Evolutionary conservation across 2,888 invertebrate species (phyloP).

Genomic region (Monoplex corrugatus): DNA sequence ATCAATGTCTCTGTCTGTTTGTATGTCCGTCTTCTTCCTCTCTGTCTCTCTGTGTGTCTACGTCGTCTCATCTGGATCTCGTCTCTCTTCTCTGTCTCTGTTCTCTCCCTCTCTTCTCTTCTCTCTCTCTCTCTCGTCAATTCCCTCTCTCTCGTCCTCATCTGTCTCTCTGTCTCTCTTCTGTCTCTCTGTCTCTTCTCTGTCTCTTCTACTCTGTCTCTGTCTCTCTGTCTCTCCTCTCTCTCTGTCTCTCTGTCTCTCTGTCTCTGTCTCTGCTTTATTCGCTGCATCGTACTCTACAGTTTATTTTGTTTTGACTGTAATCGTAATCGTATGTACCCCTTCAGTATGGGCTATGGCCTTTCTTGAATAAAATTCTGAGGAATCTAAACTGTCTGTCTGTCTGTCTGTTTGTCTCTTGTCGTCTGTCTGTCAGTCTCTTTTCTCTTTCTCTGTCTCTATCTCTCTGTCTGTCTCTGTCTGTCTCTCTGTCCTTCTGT

Average conservation of each 20-base stretch:
- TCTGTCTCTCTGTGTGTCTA: not conserved
- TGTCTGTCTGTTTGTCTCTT: not conserved
- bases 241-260: too few relatives aligned
- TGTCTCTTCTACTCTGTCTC: too few relatives aligned
- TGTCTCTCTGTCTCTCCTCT: too few relatives aligned
- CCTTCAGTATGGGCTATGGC: not conserved
- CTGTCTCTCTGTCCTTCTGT: too few relatives aligned
- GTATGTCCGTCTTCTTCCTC: not conserved
- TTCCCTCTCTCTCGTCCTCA: too few relatives aligned
- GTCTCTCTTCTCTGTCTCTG: not conserved
- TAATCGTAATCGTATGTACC: not conserved
- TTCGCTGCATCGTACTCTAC: not conserved
- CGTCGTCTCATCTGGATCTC: too few relatives aligned
- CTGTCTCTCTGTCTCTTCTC: too few relatives aligned
- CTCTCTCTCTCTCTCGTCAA: conserved; percentile 1
- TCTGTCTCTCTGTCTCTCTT: too few relatives aligned
- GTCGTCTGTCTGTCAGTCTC: not conserved
- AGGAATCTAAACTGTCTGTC: not conserved
- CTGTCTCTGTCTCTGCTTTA: too few relatives aligned
- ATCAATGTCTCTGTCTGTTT: too few relatives aligned
- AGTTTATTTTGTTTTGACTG: not conserved
- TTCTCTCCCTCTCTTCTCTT: not conserved
- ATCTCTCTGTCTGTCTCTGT: not conserved
- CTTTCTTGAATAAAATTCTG: not conserved
- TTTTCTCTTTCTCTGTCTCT: not conserved